Percentiles rank a stretch among this genome's conserved stretches.
These are phyloP conservation scores for Malurus cyaneus DNA, from an alignment of 2,113 vertebrate genomes.

Conservation along the genomic window DNA sequence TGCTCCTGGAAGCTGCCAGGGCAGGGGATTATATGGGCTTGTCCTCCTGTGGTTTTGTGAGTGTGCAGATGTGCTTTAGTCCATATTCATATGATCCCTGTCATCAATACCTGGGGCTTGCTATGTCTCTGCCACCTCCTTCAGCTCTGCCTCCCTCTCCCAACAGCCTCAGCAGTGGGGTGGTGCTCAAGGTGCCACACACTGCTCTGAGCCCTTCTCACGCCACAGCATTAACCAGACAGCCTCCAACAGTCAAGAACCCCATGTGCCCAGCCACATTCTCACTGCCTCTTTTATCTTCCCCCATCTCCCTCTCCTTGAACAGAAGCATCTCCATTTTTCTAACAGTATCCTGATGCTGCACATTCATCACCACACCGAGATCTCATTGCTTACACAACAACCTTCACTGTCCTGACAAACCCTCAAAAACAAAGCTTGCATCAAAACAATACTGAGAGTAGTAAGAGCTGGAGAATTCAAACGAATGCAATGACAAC, in stretches of 20 bases:
- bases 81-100: too few species aligned
- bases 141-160: background rate
- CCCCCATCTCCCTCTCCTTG: background rate
- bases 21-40: background rate
- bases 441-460: background rate
- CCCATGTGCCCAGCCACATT: background rate
- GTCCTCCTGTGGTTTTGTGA: background rate
- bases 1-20: background rate
- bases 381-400: background rate
- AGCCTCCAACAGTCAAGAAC: background rate
- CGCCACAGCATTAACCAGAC: background rate
- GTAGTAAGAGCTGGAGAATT: background rate
- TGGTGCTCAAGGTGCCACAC: background rate
- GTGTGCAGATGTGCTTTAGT: background rate
- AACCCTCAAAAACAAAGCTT: background rate
- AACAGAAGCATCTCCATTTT: background rate
- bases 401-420: background rate
- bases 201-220: background rate
- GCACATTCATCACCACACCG: fast-evolving
- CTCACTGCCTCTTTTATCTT: background rate
- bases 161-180: background rate
- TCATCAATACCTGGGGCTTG: background rate
- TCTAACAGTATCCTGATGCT: background rate
- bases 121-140: background rate
- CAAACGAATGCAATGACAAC: background rate